A percentile compares a stretch with the other conserved stretches of the same genome.
Conservation (phyloP, 2,888 invertebrate species). For the Drosophila nr. perissopoda region DNA sequence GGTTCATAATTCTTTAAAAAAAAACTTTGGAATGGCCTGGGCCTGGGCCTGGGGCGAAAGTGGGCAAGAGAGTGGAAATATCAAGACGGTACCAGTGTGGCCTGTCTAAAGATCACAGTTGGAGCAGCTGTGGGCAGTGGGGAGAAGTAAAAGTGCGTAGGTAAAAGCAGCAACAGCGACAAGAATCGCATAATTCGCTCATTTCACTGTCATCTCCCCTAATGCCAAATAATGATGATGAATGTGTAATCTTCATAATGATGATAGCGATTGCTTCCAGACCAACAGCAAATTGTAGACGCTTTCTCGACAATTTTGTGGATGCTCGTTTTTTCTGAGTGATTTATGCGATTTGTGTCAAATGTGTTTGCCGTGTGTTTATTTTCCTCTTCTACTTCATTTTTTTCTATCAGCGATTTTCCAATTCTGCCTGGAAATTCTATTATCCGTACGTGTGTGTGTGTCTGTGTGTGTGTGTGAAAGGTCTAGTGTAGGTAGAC, state of each 20-base stretch:
- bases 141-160: conserved; percentile 73
- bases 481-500: conserved; percentile 53
- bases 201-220: conserved; percentile 18
- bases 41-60: conserved; percentile 60
- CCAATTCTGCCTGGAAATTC: conserved; percentile 57
- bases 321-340: conserved; percentile 32
- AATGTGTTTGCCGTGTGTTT: conserved; percentile 28
- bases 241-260: conserved; percentile 67
- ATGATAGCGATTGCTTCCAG: conserved; percentile 29
- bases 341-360: conserved; percentile 68
- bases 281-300: not conserved
- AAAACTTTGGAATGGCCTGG: conserved; percentile 17
- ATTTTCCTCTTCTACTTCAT: conserved; percentile 4
- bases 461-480: not conserved
- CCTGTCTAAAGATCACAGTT: not conserved
- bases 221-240: conserved; percentile 75
- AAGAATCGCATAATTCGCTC: conserved; percentile 46
- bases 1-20: conserved; percentile 32
- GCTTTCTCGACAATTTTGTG: conserved; percentile 41
- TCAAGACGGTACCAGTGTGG: not conserved
- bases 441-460: conserved; percentile 16
- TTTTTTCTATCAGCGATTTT: conserved; percentile 35
- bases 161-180: conserved; percentile 54
- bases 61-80: conserved; percentile 33
- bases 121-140: not conserved